Evolutionary conservation across 2,797 vertebrate species (phyloP).

Genomic region (Sparus aurata): DNA sequence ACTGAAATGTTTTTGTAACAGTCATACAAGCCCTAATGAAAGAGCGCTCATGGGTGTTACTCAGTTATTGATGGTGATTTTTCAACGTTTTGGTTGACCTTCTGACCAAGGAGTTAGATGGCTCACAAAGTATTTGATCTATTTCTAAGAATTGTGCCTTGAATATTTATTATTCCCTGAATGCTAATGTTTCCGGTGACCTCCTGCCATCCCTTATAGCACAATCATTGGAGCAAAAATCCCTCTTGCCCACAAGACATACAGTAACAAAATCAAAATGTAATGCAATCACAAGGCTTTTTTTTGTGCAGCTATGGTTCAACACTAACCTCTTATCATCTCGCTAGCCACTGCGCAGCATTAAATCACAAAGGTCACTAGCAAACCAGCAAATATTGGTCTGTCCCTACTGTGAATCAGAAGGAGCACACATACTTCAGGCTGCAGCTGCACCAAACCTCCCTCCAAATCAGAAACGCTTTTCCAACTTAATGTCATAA

Average conservation of each 20-base stretch:
- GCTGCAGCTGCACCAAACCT: conserved; percentile 49
- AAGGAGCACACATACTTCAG: conserved; percentile 43
- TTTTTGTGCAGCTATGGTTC: conserved; percentile 12
- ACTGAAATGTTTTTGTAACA: not conserved
- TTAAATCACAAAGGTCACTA: conserved; percentile 33
- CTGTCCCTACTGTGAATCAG: conserved; percentile 40
- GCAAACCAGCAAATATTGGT: conserved; percentile 37
- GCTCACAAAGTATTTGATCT: not conserved
- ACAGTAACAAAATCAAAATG: conserved; percentile 16
- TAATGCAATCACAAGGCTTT: not conserved
- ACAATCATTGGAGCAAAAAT: not conserved
- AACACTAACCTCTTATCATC: conserved; percentile 4
- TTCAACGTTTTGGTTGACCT: not conserved
- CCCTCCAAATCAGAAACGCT: conserved; percentile 64
- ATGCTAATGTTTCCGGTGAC: not conserved
- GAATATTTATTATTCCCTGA: not conserved
- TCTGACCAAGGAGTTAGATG: not conserved
- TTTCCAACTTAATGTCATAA: conserved; percentile 78
- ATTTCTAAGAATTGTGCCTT: not conserved
- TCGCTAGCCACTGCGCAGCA: not conserved
- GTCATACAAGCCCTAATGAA: not conserved
- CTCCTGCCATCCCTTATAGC: not conserved
- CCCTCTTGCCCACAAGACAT: not conserved
- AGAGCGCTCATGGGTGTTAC: not conserved
- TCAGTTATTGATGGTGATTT: not conserved